Base-by-base conservation (phyloP, 2,888 invertebrate species). In the Mesoligia furuncula region DNA sequence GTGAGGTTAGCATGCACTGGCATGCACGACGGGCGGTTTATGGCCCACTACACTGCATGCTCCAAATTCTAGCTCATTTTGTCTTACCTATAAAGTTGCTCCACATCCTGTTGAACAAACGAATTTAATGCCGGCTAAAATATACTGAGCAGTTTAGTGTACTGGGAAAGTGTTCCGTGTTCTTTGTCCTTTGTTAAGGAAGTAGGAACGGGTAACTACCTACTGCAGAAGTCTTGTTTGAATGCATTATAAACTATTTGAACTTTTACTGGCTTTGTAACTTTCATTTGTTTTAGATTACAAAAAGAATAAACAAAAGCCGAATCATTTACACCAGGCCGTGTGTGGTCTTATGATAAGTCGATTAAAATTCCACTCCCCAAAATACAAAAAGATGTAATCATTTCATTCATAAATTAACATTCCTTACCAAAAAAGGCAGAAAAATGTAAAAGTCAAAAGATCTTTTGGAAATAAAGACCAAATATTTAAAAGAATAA, bases 51-150 rank as follows among this genome's bases (percentile, higher is more conserved):
- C 88, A 90, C 83, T 79, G 75, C 88, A 85, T 87, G 89, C 87
- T 87, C 92, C 87, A 90, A 85, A 90, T 91, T 88, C 82, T 89
- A 85, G 80, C 77, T 61, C 83, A 81, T 85, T 85, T 83, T 87
- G 87, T 80, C 80, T 85, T 85, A 85, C 85, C 85, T 80, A 87
- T 87, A 81, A 83, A 79, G 71, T 81, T 88, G 75, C 77, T 71
- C 77, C 81, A 88, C 79, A 87, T 87, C 87, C 87, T 88, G 85
- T 79, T 79, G 76, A 84, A 86, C 84, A 73, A 73, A 76, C 79
- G 48, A 61, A 84, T 79, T 74, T 72, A 80, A 71, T 77, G 74
- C 27, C 45, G 62, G 27, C 79, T 83, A 76, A 86, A 86, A 88
- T 88, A 76, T 74, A 76, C 87, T 64, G 59, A 36, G 71, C 36